A percentile compares a stretch with the other conserved stretches of the same genome.
Conservation (phyloP, 2,888 invertebrate genomes). For the Hydropsyche betteni region DNA sequence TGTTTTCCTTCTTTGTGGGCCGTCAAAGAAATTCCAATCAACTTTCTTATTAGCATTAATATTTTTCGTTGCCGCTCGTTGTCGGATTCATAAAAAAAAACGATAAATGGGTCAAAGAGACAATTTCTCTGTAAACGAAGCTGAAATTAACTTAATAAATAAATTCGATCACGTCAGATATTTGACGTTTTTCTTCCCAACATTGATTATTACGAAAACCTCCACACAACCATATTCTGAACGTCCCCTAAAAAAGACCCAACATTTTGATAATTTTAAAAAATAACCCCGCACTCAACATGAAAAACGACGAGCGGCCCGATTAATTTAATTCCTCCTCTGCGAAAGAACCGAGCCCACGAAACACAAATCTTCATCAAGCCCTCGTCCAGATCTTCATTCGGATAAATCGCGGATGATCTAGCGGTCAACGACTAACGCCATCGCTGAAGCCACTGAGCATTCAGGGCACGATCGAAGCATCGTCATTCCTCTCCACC, state of each 20-base stretch:
- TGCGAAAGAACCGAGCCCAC: too few species aligned
- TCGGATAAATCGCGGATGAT: slow-evolving; percentile 15
- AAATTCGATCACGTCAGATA: background rate
- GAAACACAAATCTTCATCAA: background rate
- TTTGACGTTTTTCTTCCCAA: background rate
- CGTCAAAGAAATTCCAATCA: slow-evolving; percentile 27
- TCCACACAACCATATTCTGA: too few species aligned
- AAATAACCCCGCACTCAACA: too few species aligned
- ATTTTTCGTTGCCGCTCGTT: background rate
- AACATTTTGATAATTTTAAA: too few species aligned
- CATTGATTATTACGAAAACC: background rate
- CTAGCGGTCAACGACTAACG: background rate
- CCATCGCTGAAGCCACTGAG: background rate
- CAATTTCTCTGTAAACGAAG: slow-evolving; percentile 1
- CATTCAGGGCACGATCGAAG: slow-evolving; percentile 25
- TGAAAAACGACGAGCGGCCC: too few species aligned
- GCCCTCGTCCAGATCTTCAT: slow-evolving; percentile 4
- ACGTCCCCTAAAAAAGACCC: too few species aligned
- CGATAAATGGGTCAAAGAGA: slow-evolving; percentile 9
- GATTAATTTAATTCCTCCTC: too few species aligned
- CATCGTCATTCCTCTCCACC: slow-evolving; percentile 18
- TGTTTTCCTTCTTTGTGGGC: too few species aligned
- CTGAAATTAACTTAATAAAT: background rate
- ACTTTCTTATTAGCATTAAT: slow-evolving; percentile 23
- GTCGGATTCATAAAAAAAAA: background rate